Percentiles rank a stretch among this genome's conserved stretches.
Conservation (phyloP, 2,797 vertebrate genomes). For the Enteromius trimaculatus region DNA sequence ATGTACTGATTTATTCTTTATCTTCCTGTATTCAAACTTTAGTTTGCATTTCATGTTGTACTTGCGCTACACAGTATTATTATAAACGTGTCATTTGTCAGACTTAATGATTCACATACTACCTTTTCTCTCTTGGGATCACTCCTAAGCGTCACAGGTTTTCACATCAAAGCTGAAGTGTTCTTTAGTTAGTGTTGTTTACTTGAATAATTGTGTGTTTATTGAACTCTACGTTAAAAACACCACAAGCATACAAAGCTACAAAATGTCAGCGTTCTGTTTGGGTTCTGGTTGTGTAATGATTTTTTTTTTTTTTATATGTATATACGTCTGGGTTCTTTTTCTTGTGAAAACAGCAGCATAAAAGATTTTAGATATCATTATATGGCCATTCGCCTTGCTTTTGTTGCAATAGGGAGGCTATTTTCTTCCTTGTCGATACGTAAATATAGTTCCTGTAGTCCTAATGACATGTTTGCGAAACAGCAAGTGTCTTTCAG, state of each 20-base stretch:
- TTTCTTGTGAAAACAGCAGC: conserved; percentile 12
- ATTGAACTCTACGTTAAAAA: not conserved
- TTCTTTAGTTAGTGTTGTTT: conserved; percentile 8
- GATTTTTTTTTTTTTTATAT: not conserved
- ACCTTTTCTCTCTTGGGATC: conserved; percentile 2
- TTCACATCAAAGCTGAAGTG: conserved; percentile 32
- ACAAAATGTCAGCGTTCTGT: not conserved
- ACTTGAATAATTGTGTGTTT: not conserved
- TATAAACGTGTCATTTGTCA: not conserved
- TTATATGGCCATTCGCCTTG: not conserved
- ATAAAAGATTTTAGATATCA: conserved; percentile 13
- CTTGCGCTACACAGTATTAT: not conserved
- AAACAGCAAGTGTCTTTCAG: not conserved
- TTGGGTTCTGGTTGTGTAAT: not conserved
- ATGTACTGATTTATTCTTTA: not conserved
- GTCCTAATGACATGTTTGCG: conserved; percentile 6
- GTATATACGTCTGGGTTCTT: not conserved
- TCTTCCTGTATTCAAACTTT: not conserved
- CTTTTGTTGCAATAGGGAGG: not conserved
- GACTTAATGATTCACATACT: conserved; percentile 6
- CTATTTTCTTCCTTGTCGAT: conserved; percentile 15
- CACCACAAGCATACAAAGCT: not conserved
- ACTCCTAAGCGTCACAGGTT: not conserved
- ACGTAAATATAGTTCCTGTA: conserved; percentile 21
- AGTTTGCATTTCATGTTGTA: not conserved